A percentile compares a stretch with the other conserved stretches of the same genome.
These are phyloP conservation scores for Mirza zaza DNA, from an alignment of 2,113 vertebrate genomes.

Conservation along the genomic window DNA sequence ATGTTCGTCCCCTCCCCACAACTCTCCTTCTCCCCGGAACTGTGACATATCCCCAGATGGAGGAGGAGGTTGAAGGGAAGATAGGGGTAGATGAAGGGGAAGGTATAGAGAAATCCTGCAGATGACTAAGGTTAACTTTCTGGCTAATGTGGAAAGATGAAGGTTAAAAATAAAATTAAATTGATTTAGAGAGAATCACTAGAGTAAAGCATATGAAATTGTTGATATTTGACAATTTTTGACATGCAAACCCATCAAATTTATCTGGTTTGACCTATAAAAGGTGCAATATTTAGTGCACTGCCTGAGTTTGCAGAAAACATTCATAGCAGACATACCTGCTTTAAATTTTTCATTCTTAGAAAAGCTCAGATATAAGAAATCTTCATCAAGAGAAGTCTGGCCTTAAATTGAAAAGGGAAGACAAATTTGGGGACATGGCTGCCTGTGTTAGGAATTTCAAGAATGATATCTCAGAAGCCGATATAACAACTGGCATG, in stretches of 20 bases:
- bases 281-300: not conserved
- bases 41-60: not conserved
- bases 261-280: not conserved
- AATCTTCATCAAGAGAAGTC: not conserved
- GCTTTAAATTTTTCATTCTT: not conserved
- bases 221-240: not conserved
- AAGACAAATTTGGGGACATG: not conserved
- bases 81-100: not conserved
- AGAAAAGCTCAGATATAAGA: not conserved
- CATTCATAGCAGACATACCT: not conserved
- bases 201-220: not conserved
- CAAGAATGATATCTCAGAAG: not conserved
- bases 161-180: not conserved
- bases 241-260: not conserved
- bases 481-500: not conserved
- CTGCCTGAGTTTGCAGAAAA: not conserved
- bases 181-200: not conserved
- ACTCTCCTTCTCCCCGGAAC: not conserved
- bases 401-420: not conserved
- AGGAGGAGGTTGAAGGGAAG: not conserved
- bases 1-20: accelerated
- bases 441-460: not conserved
- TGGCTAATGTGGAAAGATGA: not conserved
- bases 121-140: not conserved
- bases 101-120: not conserved